Evolutionary conservation across 2,797 vertebrate species (phyloP), one percentile per base, ranked within the genome.

Genomic region (Tympanoctomys barrerae): DNA sequence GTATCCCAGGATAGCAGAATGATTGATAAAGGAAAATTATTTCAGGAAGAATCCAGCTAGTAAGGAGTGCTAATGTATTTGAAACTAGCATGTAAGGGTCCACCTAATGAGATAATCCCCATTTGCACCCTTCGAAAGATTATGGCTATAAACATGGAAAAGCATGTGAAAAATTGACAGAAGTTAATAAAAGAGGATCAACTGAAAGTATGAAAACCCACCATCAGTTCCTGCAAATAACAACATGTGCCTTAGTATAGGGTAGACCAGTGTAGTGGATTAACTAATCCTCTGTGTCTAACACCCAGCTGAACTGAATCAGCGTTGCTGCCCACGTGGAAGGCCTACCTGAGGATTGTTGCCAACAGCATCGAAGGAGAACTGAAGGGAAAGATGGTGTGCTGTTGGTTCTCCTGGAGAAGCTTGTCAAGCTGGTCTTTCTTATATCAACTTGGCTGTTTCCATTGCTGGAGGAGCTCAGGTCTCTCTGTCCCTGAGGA

Each of bases 121-220:
- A 19, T 95, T 59, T 86, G 77, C 62, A 91, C 82, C 14, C 11
- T 31, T 78, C 86, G 66, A 46, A 84, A 87, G 80, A 46, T 82
- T 75, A 80, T 59, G 7, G 9, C 42, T 22, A 46, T 46, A 88
- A 28, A 9, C 46, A 82, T 70, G 26, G n/a, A 91, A 89, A 91
- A 91, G 71, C 46, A 70, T 64, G 2, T 89, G 59, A 59, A 82
- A 82, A 66, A 39, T 26, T 24, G 24, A 36, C 7, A 10, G 24
- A 91, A 83, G 12, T 36, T 89, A 57, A 77, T 87, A 26, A 86
- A 84, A 64, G 4, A 83, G 26, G 7, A 70, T 70, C 33, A 54
- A 33, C 7, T 71, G 6, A 81, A 33, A 78, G 39, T 64, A 42
- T 59, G 78, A 64, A 66, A 82, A 79, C 2, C 31, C 14, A 83